Conservation (phyloP, 2,113 vertebrate species). For the Pelecanus crispus region DNA sequence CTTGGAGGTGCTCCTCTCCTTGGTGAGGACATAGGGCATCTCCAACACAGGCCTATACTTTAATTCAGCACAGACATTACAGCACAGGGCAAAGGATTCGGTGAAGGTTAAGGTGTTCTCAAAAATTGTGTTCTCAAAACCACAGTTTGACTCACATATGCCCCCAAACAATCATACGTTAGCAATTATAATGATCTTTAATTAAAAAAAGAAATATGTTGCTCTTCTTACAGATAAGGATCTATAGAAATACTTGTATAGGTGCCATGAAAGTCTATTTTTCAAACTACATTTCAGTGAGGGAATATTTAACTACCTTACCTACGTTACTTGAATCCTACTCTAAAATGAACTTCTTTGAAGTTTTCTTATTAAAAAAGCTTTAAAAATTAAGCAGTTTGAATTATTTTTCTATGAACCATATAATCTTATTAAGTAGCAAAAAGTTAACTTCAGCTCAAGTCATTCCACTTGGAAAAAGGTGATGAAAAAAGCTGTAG, state of each 20-base stretch:
- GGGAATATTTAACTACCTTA: slow-evolving; percentile 34
- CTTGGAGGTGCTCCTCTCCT: slow-evolving; percentile 31
- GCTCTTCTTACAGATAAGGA: slow-evolving; percentile 53
- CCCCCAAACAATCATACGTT: slow-evolving; percentile 50
- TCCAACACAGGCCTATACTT: neutral
- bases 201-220: slow-evolving; percentile 56
- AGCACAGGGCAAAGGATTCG: neutral
- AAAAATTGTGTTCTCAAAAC: neutral
- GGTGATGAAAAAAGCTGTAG: neutral
- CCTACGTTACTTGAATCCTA: slow-evolving; percentile 9
- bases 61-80: neutral
- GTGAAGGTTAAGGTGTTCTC: slow-evolving; percentile 33
- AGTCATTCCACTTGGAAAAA: neutral
- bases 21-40: neutral
- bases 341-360: slow-evolving; percentile 42
- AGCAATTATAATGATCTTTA: slow-evolving; percentile 64
- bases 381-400: slow-evolving; percentile 48
- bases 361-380: slow-evolving; percentile 59
- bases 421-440: slow-evolving; percentile 22
- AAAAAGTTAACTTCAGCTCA: slow-evolving; percentile 38
- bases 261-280: slow-evolving; percentile 42
- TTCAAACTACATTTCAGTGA: slow-evolving; percentile 31
- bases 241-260: slow-evolving; percentile 61
- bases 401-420: slow-evolving; percentile 44
- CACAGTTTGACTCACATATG: slow-evolving; percentile 52